Evolutionary conservation across 2,113 vertebrate species (phyloP).

Genomic region (Pedetes capensis): DNA sequence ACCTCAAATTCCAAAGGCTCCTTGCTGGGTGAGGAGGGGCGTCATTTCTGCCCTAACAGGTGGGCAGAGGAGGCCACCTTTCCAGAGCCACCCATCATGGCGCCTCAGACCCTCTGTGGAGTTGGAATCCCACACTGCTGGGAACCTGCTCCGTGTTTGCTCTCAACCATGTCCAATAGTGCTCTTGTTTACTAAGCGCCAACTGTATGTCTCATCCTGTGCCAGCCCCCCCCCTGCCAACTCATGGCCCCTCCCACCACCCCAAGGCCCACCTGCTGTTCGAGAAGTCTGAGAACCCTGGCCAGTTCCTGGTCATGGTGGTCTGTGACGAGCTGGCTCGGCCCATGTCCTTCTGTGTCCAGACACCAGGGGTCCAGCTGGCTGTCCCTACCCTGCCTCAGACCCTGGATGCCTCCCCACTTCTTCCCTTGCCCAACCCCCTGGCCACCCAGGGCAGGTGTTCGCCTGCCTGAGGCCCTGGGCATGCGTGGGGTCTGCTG

Average conservation of each 20-base stretch:
- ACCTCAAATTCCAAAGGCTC: neutral
- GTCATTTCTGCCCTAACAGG: neutral
- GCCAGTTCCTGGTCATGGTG: accelerated
- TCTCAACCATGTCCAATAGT: accelerated
- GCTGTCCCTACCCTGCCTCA: neutral
- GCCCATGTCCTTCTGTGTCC: neutral
- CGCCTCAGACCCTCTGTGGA: neutral
- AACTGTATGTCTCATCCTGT: accelerated
- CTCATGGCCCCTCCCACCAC: neutral
- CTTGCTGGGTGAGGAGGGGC: neutral
- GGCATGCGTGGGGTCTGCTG: accelerated
- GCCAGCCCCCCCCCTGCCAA: accelerated
- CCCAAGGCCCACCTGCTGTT: neutral
- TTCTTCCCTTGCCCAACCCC: no score
- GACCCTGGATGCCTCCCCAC: neutral
- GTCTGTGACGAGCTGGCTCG: accelerated
- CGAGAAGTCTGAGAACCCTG: accelerated
- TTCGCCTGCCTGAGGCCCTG: no score
- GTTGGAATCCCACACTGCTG: accelerated
- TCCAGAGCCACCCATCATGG: neutral
- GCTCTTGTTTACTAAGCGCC: neutral
- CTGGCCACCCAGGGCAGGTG: no score
- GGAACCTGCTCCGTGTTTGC: accelerated
- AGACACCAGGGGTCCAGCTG: accelerated
- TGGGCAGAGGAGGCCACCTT: neutral